Percentiles rank a stretch among this genome's conserved stretches.
Conservation (phyloP, 1,140 invertebrate genomes). For the Tetragnatha versicolor region DNA sequence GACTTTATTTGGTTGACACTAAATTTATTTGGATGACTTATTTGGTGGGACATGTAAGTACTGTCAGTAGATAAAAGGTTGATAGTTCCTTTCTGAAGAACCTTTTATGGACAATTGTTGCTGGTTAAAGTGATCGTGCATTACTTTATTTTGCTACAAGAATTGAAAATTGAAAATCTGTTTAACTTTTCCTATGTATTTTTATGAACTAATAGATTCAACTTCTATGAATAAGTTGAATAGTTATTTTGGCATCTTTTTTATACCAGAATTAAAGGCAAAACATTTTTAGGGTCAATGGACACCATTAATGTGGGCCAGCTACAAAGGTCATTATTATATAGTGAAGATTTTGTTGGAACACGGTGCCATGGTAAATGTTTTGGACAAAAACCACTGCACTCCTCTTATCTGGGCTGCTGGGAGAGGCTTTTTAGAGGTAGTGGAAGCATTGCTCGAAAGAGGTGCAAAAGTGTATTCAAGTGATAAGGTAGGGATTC, state of each 20-base stretch:
- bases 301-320: constrained; percentile 97
- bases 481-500: constrained; percentile 77
- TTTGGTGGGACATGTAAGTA: too few relatives aligned
- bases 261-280: neutral
- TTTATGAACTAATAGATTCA: neutral
- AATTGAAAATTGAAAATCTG: neutral
- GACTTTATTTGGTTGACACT: too few relatives aligned
- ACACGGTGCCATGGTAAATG: constrained; percentile 90
- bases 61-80: too few relatives aligned
- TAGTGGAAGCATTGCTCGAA: constrained; percentile 81
- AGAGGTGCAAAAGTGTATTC: constrained; percentile 91
- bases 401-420: constrained; percentile 93
- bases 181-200: neutral
- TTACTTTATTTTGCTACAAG: too few relatives aligned
- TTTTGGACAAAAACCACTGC: constrained; percentile 90
- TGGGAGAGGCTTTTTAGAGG: constrained; percentile 85
- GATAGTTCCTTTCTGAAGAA: too few relatives aligned
- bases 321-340: constrained; percentile 87
- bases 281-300: constrained; percentile 71
- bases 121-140: too few relatives aligned
- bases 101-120: too few relatives aligned
- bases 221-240: neutral
- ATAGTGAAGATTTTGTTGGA: constrained; percentile 84
- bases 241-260: too few relatives aligned
- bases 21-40: too few relatives aligned